Evolutionary conservation across 2,797 vertebrate species (phyloP), one percentile per base, ranked within the genome.

Genomic region (Acrossocheilus wenchowensis): DNA sequence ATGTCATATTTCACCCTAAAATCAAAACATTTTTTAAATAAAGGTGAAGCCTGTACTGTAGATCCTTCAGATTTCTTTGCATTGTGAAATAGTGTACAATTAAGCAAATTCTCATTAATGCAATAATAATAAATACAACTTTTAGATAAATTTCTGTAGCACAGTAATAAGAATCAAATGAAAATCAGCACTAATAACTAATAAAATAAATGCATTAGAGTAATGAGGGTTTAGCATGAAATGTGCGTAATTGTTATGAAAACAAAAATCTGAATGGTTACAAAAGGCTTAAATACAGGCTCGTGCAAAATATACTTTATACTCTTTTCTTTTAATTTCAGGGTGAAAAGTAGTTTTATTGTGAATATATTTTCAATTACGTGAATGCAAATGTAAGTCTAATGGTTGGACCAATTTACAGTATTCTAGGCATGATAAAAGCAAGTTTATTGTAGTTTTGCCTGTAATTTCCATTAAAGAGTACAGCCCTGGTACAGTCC

Each of bases 381-480:
- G 26, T 78, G 7, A 62, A 45, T 11, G 15, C 3, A 45, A 79
- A 30, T 43, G 0, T 34, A 48, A 81, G 64, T 23, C 6, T 14
- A 81, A 66, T 34, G 43, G 26, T 1, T 34, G 19, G 79, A 68
- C 62, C 39, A 3, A 66, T 45, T 45, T n/a, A 62, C 12, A 21
- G 12, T 11, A 64, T 64, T 66, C n/a, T 64, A 79, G 4, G 26
- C 26, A 68, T 68, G 43, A 34, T 64, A 64, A 81, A 45, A 78
- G 74, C 60, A 69, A 10, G 48, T 79, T 72, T 85, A 85, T 85
- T 85, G 77, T 85, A 85, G 84, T 85, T 85, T 85, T 79, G 77
- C 84, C 77, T 72, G 39, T 72, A 72, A 79, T 60, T 48, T 72
- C 50, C 75, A 85, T 69, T 62, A 73, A 48, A 66, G 71, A 86